Percentiles rank a stretch among this genome's conserved stretches.
Conservation (phyloP, 2,113 vertebrate species). For the human region GRCh38 chr2:219960001-219960500, state of each 20-base stretch:
- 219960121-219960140: background rate
- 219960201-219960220: background rate
- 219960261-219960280: background rate
- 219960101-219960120: background rate
- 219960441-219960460: background rate
- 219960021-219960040: background rate
- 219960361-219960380: background rate
- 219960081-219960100: background rate
- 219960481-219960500: background rate
- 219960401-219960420: background rate
- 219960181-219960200: background rate
- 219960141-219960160: background rate
- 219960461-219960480: background rate
- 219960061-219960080: background rate
- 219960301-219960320: background rate
- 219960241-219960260: background rate
- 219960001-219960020: background rate
- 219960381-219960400: background rate
- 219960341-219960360: background rate
- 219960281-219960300: background rate
- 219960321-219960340: background rate
- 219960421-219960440: background rate
- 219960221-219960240: background rate
- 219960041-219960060: background rate
- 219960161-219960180: background rate